phyloP scores from a whole-genome alignment of 2,888 invertebrate genomes.

The Parnassius glacialis region DNA sequence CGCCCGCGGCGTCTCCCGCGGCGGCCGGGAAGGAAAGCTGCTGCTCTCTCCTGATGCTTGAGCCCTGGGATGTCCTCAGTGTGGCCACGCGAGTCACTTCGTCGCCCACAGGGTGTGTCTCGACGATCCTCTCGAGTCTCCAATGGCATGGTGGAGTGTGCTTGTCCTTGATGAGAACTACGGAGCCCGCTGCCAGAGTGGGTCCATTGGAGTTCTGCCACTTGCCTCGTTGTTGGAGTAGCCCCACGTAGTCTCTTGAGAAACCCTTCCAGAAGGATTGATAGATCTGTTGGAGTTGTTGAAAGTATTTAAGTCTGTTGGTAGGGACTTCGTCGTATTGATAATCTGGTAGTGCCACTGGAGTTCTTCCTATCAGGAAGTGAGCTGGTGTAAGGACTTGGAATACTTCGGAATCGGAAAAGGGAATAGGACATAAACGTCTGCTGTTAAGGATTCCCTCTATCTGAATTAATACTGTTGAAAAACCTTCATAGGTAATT shows the following conservation, averaged over 20 bases:
- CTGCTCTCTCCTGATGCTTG: too few relatives aligned
- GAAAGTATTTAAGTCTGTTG: not conserved
- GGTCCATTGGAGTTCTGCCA: not conserved
- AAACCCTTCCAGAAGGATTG: not conserved
- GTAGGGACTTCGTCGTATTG: not conserved
- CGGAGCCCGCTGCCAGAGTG: not conserved
- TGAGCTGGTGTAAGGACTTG: not conserved
- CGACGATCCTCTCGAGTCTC: not conserved
- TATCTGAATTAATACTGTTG: constrained; percentile 1
- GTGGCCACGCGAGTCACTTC: not conserved
- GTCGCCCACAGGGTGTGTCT: not conserved
- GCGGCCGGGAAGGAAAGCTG: too few relatives aligned
- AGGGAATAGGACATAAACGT: not conserved
- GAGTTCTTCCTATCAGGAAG: not conserved
- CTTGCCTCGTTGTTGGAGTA: not conserved
- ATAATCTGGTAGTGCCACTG: not conserved
- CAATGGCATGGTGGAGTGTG: not conserved
- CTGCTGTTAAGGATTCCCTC: not conserved
- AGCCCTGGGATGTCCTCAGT: not conserved
- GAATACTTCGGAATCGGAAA: not conserved
- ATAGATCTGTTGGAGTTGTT: not conserved
- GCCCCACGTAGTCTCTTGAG: too few relatives aligned
- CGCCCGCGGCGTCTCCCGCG: too few relatives aligned
- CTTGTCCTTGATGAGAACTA: not conserved
- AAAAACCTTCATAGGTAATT: not conserved